phyloP scores from a whole-genome alignment of 2,113 vertebrate genomes.

The Poecilia latipinna region DNA sequence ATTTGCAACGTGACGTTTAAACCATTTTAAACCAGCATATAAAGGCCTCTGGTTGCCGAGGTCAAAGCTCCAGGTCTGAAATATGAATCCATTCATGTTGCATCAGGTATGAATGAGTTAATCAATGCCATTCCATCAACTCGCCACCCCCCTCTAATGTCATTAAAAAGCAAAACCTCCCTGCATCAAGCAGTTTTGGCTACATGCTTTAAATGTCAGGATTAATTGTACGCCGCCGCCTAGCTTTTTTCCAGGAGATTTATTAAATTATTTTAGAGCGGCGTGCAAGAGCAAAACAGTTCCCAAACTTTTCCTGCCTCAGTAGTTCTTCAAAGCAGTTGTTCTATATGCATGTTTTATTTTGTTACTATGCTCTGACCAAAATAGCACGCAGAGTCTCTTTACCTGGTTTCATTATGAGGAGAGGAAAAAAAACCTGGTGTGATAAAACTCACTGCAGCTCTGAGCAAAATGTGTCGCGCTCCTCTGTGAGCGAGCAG shows the following conservation, averaged over 20 bases:
- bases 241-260: background rate
- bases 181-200: background rate
- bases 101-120: background rate
- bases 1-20: background rate
- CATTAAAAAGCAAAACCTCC: background rate
- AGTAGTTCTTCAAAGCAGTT: constrained; percentile 4
- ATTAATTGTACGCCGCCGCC: background rate
- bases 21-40: background rate
- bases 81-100: background rate
- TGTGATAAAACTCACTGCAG: constrained; percentile 49
- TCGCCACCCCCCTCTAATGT: background rate
- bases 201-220: background rate
- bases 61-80: background rate
- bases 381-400: constrained; percentile 37
- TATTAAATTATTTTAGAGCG: background rate
- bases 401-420: constrained; percentile 33
- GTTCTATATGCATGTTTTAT: constrained; percentile 9
- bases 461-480: constrained; percentile 13
- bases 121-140: background rate
- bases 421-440: constrained; percentile 1
- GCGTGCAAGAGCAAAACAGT: background rate
- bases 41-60: background rate
- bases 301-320: background rate
- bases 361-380: constrained; percentile 4
- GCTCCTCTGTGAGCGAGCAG: constrained; percentile 1